Percentiles rank a stretch among this genome's conserved stretches.
phyloP scores from a whole-genome alignment of 2,888 invertebrate species.

The Meiosimyza decipiens region DNA sequence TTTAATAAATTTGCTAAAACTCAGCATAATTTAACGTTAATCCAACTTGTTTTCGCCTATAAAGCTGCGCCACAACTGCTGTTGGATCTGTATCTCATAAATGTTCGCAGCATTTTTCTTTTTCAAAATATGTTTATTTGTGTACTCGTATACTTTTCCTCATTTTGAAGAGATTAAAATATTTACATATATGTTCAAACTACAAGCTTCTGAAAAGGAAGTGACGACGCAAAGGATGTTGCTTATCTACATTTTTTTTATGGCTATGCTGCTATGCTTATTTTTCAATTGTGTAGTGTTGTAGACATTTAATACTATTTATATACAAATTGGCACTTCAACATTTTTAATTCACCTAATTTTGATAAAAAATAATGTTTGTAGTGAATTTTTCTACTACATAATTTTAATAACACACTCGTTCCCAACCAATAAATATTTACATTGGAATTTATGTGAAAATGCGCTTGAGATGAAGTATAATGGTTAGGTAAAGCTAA shows the following conservation, averaged over 20 bases:
- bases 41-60: conserved; percentile 9
- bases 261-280: not conserved
- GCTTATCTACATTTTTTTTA: conserved; percentile 45
- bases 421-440: no score
- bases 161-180: conserved; percentile 42
- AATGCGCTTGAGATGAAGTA: no score
- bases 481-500: no score
- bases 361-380: no score
- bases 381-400: conserved; percentile 1
- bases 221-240: conserved; percentile 51
- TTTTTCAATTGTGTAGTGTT: not conserved
- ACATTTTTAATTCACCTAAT: no score
- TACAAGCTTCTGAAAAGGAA: conserved; percentile 42
- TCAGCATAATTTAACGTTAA: no score
- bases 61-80: conserved; percentile 27
- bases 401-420: not conserved
- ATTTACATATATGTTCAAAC: not conserved
- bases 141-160: not conserved
- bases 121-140: no score
- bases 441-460: no score
- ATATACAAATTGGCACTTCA: no score
- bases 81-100: not conserved
- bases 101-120: conserved; percentile 19
- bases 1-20: no score
- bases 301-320: not conserved